phyloP scores from a whole-genome alignment of 2,888 invertebrate genomes.

The Autographa pulchrina region DNA sequence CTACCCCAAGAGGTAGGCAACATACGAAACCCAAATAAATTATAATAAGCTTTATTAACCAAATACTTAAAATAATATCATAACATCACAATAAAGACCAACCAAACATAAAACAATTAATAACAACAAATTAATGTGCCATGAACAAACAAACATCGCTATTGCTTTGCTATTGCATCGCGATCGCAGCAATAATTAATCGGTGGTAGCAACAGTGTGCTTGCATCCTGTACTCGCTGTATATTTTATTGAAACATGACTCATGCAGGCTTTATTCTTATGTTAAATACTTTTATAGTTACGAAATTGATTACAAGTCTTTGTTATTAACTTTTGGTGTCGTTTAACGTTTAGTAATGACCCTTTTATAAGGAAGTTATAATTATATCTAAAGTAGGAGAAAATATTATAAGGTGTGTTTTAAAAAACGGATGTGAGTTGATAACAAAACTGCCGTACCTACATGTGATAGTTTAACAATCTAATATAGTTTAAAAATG shows the following conservation, averaged over 20 bases:
- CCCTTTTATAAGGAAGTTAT: too few species aligned
- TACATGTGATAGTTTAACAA: too few species aligned
- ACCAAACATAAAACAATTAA: conserved; percentile 10
- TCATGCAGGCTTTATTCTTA: background rate
- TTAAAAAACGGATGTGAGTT: too few species aligned
- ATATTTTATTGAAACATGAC: conserved; percentile 46
- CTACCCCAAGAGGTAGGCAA: too few species aligned
- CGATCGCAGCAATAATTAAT: conserved; percentile 36
- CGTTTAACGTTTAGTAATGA: background rate
- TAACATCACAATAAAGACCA: background rate
- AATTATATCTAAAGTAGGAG: too few species aligned
- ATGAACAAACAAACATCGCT: conserved; percentile 21
- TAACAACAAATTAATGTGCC: background rate
- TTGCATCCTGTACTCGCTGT: conserved; percentile 39
- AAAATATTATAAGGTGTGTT: too few species aligned
- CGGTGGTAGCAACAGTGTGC: conserved; percentile 19
- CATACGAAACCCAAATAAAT: too few species aligned
- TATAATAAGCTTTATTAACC: background rate
- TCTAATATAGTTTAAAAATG: too few species aligned
- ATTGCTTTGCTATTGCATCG: conserved; percentile 10
- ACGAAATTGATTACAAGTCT: background rate
- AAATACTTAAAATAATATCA: background rate
- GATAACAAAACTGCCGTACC: too few species aligned
- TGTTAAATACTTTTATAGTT: background rate
- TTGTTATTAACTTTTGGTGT: background rate